Evolutionary conservation across 2,888 invertebrate species (phyloP), one percentile per base, ranked within the genome.

Genomic region (Megaustenia siamemsis): DNA sequence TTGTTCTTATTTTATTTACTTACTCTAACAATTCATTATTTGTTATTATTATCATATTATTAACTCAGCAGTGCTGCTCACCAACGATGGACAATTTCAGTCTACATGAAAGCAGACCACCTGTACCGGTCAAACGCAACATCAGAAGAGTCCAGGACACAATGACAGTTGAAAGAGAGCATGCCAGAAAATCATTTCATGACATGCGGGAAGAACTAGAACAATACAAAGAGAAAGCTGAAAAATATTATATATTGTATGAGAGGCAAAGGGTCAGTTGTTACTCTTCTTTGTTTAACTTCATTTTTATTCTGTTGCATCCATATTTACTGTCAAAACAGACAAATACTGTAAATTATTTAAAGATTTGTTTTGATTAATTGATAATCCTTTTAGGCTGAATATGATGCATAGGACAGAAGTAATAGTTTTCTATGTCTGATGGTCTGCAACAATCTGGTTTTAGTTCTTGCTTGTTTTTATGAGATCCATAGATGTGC

Each of bases 191-290:
- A 2, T 56, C 32, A 24, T 24, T 77, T 8, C 56, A 60, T 15
- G 60, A 12, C 15, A 32, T 45, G 45, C 38, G 60, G 60, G 35
- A 40, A 38, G 77, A 77, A 0, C 0, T 77, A n/a, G 77, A 77
- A 10, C 28, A 77, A 10, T 40, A 40, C 38, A 77, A 60, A 24
- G 18, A 77, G 38, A 56, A 77, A n/a, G 35, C 60, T n/a, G 77
- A 60, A 24, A 77, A 38, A 56, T 77, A 24, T 38, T 1, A 60
- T 1, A 2, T 24, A 1, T 10, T 60, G 12, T 77, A 56, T 60
- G 56, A 60, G 40, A 77, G n/a, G 18, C 60, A 77, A 12, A 77
- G 60, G 60, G 77, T 77, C 1, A 38, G n/a, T 21, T 38, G 2
- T 24, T 15, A 5, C 32, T 63, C 63, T 63, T 63, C 49, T 49